Conservation (phyloP, 1,140 invertebrate genomes). For the Orchestia grillus region DNA sequence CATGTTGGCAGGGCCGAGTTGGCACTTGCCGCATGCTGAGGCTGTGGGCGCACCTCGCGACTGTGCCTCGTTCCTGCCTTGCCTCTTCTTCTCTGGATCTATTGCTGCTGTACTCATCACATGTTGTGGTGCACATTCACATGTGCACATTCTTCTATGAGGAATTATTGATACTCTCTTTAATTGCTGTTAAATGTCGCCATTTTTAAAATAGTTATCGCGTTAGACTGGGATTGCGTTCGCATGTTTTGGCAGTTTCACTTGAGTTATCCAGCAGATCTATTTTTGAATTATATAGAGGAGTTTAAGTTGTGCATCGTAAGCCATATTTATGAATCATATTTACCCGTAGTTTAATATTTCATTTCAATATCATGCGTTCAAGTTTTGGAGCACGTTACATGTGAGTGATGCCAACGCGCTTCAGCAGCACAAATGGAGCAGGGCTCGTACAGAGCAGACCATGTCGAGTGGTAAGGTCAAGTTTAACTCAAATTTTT, state of each 20-base stretch:
- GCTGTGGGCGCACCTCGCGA: neutral
- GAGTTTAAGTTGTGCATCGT: neutral
- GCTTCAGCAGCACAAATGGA: neutral
- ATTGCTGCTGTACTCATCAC: neutral
- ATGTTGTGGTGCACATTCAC: too few species aligned
- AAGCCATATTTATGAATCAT: too few species aligned
- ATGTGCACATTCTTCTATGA: neutral
- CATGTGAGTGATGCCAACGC: neutral
- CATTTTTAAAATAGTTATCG: neutral
- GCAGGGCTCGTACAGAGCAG: neutral
- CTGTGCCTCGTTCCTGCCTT: neutral
- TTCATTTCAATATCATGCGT: too few species aligned
- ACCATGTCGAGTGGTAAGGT: neutral
- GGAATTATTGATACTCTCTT: neutral
- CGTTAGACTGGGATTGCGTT: neutral
- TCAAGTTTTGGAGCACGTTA: neutral
- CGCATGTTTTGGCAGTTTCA: neutral
- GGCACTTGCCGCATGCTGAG: neutral
- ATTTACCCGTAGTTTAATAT: too few species aligned
- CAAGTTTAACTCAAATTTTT: neutral
- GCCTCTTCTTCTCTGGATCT: neutral
- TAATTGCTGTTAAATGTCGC: neutral
- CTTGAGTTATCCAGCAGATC: neutral
- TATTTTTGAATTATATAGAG: neutral
- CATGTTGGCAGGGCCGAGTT: neutral